Base-by-base conservation (phyloP, 2,113 vertebrate species). In the Brachyhypopomus occidentalis region DNA sequence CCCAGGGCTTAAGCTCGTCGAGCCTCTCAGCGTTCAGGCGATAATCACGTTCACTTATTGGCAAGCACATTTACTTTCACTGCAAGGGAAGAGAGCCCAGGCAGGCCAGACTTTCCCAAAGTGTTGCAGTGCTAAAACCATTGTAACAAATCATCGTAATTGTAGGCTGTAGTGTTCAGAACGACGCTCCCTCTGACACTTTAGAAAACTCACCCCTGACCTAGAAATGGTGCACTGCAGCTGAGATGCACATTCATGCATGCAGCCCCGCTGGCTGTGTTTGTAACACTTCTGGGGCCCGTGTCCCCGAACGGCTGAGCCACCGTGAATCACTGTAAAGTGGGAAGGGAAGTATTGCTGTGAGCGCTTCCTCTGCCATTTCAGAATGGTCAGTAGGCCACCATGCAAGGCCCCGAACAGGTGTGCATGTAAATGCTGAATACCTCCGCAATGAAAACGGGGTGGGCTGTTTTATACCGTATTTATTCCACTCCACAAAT, bases 131-230 rank as follows among this genome's bases (percentile, higher is more conserved):
- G 34, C 16, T 36, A 27, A 56, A 2, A 36, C 55, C 27, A 22
- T 56, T 2, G 4, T 67, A 38, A 36, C 12, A 52, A 52, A 36
- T 67, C 27, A 22, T 36, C 5, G 4, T 67, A 38, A 36, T 6
- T n/a, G 30, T 38, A n/a, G 58, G 63, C 9, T 4, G 5, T 1
- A 59, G 22, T 11, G 4, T 11, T 38, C 36, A 64, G 20, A 45
- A n/a, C 23, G 76, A 3, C 17, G 20, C 64, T 69, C 64, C 6
- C 64, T 69, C 64, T 7, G 19, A 66, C 41, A 75, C n/a, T 55
- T 66, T 74, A 70, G 25, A 58, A 60, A 71, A 55, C 48, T n/a
- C 20, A 75, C n/a, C 27, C 48, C 67, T 80, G 60, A 80, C 48
- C 9, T 38, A 55, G 27, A 78, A 55, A 67, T 11, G 5, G 11